Base-by-base conservation (phyloP, 1,140 invertebrate species). In the Holotrichia oblita region DNA sequence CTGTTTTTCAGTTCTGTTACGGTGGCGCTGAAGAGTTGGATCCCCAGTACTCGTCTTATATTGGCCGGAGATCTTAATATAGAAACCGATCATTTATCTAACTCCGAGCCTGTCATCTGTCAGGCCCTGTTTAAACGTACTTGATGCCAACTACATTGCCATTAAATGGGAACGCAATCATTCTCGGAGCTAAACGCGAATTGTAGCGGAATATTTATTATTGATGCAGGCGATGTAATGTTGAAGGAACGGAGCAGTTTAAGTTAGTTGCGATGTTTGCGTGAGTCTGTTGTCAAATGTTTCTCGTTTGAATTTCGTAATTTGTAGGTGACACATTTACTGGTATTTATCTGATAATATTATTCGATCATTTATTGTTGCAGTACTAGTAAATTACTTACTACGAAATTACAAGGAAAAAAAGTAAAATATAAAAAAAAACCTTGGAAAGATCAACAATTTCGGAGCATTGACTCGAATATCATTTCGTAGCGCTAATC, bases 61-160 rank as follows among this genome's bases (percentile, higher is more conserved):
- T 69, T 69, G 61, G 20, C 61, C 61, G 61, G 61, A 40, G 79
- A 76, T 81, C 81, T 82, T 82, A 82, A 82, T 82, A 81, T 82
- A 82, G 81, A 81, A 69, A 81, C 80, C 76, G 80, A 82, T 82
- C 81, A 82, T 82, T 82, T 82, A 82, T 82, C 81, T 82, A 80
- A 80, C 73, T 78, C 79, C 40, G 79, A 75, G 59, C 79, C 81
- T 82, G 81, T 82, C 81, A 82, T 82, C 78, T 82, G 81, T 82
- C 81, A 82, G 78, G 78, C 81, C 75, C 77, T 76, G 78, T 77
- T 79, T 79, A 79, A 77, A 76, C 76, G 73, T 61, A 77, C 61
- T 79, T 81, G 78, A 81, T 81, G 78, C 78, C 78, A 79, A 79
- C 73, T 79, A 79, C 78, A 79, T 76, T 73, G 78, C 73, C 74